Percentiles rank a stretch among this genome's conserved stretches.
These are phyloP conservation scores for Pseudochirops corinnae DNA, from an alignment of 2,797 vertebrate genomes.

Conservation along the genomic window DNA sequence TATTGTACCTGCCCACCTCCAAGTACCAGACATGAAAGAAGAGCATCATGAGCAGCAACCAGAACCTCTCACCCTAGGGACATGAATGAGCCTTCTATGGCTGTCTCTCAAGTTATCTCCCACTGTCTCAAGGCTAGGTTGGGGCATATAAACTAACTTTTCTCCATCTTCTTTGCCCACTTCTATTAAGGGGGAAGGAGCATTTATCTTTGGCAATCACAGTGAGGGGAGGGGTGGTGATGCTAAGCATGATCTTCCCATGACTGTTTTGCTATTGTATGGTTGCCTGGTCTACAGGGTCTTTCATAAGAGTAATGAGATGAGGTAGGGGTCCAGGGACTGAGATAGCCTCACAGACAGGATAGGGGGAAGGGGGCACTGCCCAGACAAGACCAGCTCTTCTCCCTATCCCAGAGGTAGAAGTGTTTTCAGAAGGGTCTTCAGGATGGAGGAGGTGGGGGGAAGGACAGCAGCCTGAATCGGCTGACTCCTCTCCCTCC, in stretches of 20 bases:
- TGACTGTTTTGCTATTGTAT: not conserved
- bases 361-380: not conserved
- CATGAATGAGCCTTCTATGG: not conserved
- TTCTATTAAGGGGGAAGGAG: not conserved
- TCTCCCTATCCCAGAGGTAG: not conserved
- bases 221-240: not conserved
- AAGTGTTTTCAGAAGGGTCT: conserved; percentile 48
- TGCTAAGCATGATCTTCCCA: not conserved
- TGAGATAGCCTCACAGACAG: not conserved
- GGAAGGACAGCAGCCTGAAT: not conserved
- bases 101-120: not conserved
- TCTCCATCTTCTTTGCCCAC: not conserved
- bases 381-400: not conserved
- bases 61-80: not conserved
- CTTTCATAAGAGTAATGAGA: not conserved
- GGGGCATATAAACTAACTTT: not conserved
- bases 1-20: conserved; percentile 1
- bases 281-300: not conserved
- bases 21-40: not conserved
- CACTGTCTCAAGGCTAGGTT: not conserved
- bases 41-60: not conserved
- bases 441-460: conserved; percentile 1
- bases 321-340: not conserved
- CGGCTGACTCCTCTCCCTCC: not conserved
- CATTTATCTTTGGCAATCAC: not conserved